These are phyloP conservation scores for Spizaetus ornatus DNA, from an alignment of 2,113 vertebrate genomes.

Conservation along the genomic window DNA sequence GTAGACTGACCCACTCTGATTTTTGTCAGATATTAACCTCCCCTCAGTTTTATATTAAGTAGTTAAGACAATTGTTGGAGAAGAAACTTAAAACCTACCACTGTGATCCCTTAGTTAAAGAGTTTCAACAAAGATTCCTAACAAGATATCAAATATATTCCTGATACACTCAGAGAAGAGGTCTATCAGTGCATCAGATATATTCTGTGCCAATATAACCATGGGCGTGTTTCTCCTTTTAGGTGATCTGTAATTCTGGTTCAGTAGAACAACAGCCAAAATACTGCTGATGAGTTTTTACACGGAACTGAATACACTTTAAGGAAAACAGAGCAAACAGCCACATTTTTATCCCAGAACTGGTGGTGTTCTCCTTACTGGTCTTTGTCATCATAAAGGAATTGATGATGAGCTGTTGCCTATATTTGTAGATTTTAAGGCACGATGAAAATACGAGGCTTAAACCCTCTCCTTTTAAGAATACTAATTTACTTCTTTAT, in stretches of 20 bases:
- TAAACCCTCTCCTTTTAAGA: not conserved
- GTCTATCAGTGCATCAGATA: not conserved
- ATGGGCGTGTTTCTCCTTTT: not conserved
- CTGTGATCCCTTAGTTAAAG: not conserved
- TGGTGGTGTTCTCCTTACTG: not conserved
- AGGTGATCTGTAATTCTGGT: not conserved
- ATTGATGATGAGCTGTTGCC: not conserved
- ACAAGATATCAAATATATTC: not conserved
- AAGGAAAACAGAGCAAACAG: not conserved
- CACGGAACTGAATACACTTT: not conserved
- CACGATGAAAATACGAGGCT: not conserved
- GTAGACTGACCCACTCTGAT: not conserved
- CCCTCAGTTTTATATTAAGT: not conserved
- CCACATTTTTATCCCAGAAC: not conserved
- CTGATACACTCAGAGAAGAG: not conserved
- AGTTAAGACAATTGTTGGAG: not conserved
- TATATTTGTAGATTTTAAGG: not conserved
- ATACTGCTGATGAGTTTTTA: not conserved
- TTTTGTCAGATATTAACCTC: not conserved
- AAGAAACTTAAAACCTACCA: not conserved
- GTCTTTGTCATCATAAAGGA: not conserved
- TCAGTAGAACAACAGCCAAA: not conserved
- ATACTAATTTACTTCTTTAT: not conserved
- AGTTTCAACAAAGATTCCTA: not conserved
- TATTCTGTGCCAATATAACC: not conserved